Evolutionary conservation across 2,113 vertebrate species (phyloP).

Genomic region (Halichoeres trimaculatus): DNA sequence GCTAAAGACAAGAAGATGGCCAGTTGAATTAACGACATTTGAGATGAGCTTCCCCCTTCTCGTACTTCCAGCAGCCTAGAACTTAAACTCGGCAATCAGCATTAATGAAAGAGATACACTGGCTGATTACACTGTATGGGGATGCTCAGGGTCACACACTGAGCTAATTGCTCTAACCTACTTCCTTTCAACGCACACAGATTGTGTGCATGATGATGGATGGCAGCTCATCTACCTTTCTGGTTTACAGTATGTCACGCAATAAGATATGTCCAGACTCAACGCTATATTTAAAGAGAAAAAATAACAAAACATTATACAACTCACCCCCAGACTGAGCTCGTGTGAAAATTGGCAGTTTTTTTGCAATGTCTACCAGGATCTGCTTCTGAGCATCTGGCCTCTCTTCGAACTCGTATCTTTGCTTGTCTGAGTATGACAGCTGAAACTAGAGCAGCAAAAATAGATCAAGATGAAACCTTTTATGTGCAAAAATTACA

Average conservation of each 20-base stretch:
- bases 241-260: not conserved
- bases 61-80: constrained; percentile 60
- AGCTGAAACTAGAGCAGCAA: constrained; percentile 88
- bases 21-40: constrained; percentile 62
- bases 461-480: not conserved
- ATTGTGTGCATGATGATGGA: constrained; percentile 11
- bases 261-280: not conserved
- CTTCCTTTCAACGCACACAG: constrained; percentile 47
- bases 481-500: not conserved
- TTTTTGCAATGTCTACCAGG: constrained; percentile 90
- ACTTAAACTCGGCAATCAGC: constrained; percentile 60
- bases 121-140: constrained; percentile 51
- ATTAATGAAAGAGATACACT: constrained; percentile 66
- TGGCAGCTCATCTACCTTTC: not conserved
- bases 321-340: constrained; percentile 90
- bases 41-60: constrained; percentile 64
- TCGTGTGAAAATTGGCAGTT: constrained; percentile 91
- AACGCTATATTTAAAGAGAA: not conserved
- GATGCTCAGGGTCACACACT: constrained; percentile 27
- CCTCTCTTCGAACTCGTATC: constrained; percentile 93
- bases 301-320: not conserved
- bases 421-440: constrained; percentile 92
- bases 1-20: constrained; percentile 83
- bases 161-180: constrained; percentile 29
- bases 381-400: constrained; percentile 96